Conservation (phyloP, 1,140 invertebrate genomes). For the Drosophila suzukii region DNA sequence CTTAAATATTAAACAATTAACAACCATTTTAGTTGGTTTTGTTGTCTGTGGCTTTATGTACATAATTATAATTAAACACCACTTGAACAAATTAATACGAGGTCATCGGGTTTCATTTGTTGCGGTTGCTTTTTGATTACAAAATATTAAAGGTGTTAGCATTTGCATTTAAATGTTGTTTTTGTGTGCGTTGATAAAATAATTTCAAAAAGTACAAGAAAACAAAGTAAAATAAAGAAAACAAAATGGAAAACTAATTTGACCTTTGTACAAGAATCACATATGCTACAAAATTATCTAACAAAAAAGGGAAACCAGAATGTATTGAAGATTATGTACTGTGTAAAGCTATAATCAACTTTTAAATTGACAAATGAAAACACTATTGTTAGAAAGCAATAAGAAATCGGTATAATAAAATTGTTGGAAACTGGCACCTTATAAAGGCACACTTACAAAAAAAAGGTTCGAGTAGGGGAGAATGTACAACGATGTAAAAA, state of each 20-base stretch:
- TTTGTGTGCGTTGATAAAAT: not conserved
- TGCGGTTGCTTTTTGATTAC: conserved; percentile 5
- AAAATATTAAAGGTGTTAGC: conserved; percentile 5
- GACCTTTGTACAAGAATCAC: too few species aligned
- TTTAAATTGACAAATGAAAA: too few species aligned
- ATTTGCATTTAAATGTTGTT: conserved; percentile 1
- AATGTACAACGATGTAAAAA: conserved; percentile 12
- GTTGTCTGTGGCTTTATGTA: not conserved
- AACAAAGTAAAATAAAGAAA: not conserved
- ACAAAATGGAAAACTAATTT: not conserved
- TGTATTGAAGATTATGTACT: too few species aligned
- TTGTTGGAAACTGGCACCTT: not conserved
- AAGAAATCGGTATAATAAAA: not conserved
- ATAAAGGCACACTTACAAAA: not conserved
- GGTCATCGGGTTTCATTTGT: conserved; percentile 10
- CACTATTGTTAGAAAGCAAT: not conserved
- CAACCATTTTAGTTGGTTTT: not conserved
- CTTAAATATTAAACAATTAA: not conserved
- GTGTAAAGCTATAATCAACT: too few species aligned
- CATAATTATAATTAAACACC: conserved; percentile 34
- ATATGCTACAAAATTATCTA: too few species aligned
- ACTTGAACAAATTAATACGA: conserved; percentile 42
- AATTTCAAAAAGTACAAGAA: not conserved
- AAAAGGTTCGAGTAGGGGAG: not conserved
- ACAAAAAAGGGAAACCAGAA: too few species aligned